Evolutionary conservation across 2,113 vertebrate species (phyloP), one percentile per base, ranked within the genome.

Genomic region (Pseudopipra pipra): DNA sequence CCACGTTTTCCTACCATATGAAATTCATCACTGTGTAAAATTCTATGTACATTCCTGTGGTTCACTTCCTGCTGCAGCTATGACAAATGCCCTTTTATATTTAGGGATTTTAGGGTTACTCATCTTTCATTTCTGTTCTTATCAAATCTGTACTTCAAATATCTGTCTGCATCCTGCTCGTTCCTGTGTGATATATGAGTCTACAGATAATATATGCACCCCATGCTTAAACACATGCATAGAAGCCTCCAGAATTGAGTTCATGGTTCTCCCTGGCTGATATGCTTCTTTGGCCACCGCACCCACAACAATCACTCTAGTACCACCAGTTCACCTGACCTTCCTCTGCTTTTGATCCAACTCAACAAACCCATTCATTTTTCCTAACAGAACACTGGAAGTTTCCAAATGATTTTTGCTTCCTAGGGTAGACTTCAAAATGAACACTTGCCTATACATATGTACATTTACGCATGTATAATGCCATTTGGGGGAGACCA

Each of bases 91-190:
- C 88, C 85, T 93, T 94, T 92, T 90, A 80, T 93, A 94, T 94
- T 94, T 85, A 59, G 49, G 49, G 35, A 89, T 91, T 96, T 96
- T 82, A 80, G 78, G 37, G 81, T 93, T 87, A 83, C 91, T 96
- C 91, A 95, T 97, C 88, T 97, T 97, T 97, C 94, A 96, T 95
- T 95, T 95, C 87, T 95, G 81, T 94, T 66, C 81, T 96, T 97
- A 97, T 95, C 95, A 97, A 96, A 93, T 93, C 96, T 97, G 79
- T 90, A 71, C 76, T 93, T 93, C 75, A 88, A 90, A 35, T 90
- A 88, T 47, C 54, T 85, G 23, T 43, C 82, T 85, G 54, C 75
- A 62, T 80, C 78, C 46, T 66, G 71, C 67, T 93, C 12, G 5
- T 93, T 80, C 46, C 63, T 70, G 31, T 17, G 46, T 43, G 90